These are phyloP conservation scores for Glaucomys volans DNA, from an alignment of 2,113 vertebrate genomes.

Conservation along the genomic window DNA sequence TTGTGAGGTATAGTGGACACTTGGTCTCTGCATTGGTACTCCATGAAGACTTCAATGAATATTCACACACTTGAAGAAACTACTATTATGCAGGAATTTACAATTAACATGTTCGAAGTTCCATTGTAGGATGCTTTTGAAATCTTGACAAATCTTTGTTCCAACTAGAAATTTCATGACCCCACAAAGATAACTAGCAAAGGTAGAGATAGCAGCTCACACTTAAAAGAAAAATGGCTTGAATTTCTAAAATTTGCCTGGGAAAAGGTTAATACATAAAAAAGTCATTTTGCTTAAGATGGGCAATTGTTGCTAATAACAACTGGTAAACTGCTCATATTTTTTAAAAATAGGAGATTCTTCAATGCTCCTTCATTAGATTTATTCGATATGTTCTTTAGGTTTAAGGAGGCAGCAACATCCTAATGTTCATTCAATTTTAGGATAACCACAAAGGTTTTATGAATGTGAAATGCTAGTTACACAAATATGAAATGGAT, in stretches of 20 bases:
- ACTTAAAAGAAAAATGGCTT: slow-evolving; percentile 74
- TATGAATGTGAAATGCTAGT: slow-evolving; percentile 51
- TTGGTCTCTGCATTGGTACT: neutral
- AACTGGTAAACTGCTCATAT: neutral
- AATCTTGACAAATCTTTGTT: neutral
- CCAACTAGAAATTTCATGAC: neutral
- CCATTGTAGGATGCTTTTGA: neutral
- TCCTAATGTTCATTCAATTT: slow-evolving; percentile 72
- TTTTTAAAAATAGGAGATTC: neutral
- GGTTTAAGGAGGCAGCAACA: neutral
- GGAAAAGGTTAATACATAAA: neutral
- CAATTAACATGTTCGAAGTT: neutral
- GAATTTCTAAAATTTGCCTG: neutral
- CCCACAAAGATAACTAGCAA: slow-evolving; percentile 22
- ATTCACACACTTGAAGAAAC: neutral
- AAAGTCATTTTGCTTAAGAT: slow-evolving; percentile 42
- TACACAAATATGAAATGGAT: slow-evolving; percentile 67
- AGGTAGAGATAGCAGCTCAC: slow-evolving; percentile 78
- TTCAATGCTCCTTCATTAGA: neutral
- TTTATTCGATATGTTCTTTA: slow-evolving; percentile 32
- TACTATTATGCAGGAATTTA: neutral
- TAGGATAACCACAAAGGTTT: slow-evolving; percentile 70
- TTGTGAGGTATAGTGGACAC: neutral
- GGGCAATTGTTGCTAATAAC: neutral
- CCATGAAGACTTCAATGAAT: neutral